Conservation (phyloP, 2,113 vertebrate genomes). For the Barnardius zonarius region DNA sequence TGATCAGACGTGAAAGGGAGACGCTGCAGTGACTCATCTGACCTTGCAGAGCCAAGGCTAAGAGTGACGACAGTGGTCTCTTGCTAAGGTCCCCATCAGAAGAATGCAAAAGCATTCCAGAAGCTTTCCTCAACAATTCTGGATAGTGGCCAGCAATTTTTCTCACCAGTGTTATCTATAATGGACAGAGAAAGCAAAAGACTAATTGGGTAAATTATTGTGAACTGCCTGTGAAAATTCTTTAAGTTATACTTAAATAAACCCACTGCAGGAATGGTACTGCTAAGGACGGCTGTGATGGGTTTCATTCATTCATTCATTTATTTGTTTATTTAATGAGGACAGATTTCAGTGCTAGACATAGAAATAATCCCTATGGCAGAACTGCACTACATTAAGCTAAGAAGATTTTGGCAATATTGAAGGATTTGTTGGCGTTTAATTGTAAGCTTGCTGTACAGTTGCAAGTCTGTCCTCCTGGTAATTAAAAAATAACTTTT, state of each 20-base stretch:
- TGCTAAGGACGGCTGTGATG: background rate
- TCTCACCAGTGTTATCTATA: background rate
- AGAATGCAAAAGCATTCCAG: constrained; percentile 35
- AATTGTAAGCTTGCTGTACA: background rate
- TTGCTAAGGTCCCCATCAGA: background rate
- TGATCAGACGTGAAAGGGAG: constrained; percentile 10
- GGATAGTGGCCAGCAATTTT: background rate
- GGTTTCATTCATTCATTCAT: background rate
- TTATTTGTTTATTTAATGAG: background rate
- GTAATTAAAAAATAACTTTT: background rate
- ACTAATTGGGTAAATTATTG: background rate
- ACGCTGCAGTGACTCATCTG: constrained; percentile 2
- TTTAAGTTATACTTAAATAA: background rate
- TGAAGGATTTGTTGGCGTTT: background rate
- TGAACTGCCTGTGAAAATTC: background rate
- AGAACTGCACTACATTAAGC: background rate
- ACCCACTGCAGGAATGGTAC: background rate
- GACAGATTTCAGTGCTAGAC: background rate
- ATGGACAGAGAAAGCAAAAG: background rate
- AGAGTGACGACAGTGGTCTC: background rate
- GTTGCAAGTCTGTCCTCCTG: background rate
- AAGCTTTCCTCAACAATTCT: background rate
- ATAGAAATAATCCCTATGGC: background rate
- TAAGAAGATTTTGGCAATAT: background rate
- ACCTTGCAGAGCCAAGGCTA: background rate